A percentile compares a stretch with the other conserved stretches of the same genome.
These are phyloP conservation scores for Australoheros scitulus DNA, from an alignment of 2,113 vertebrate species.

Conservation along the genomic window DNA sequence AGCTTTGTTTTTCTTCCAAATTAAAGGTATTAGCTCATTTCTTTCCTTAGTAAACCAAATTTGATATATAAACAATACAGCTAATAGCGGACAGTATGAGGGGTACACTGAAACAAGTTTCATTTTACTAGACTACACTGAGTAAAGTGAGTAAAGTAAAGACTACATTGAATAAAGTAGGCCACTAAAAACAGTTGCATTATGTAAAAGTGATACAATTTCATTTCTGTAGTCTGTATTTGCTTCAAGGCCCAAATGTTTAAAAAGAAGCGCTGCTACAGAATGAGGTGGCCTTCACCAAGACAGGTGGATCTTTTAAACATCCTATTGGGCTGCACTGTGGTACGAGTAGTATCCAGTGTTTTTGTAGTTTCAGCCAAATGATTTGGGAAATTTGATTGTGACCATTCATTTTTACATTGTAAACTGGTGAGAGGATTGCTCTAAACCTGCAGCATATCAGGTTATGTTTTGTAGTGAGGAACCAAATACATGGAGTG, in stretches of 20 bases:
- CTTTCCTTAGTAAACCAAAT: background rate
- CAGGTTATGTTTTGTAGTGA: background rate
- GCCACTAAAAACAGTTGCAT: background rate
- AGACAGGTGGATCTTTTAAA: background rate
- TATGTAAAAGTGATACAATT: background rate
- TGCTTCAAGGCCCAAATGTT: background rate
- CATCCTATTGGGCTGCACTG: background rate
- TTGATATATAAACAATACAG: background rate
- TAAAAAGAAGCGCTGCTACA: conserved; percentile 1
- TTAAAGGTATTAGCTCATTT: background rate
- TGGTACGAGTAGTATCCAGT: background rate
- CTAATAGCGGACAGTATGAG: background rate
- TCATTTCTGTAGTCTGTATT: background rate
- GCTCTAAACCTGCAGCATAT: background rate
- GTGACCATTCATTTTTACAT: no score
- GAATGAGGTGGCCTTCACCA: background rate
- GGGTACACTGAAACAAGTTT: background rate
- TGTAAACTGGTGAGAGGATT: no score
- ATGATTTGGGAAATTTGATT: background rate
- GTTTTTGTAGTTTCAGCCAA: background rate
- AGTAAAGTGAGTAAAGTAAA: background rate
- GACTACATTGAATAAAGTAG: background rate
- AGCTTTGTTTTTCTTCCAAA: background rate
- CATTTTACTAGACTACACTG: background rate
- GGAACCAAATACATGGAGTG: background rate